Conservation (phyloP, 2,888 invertebrate genomes). For the Dorcus parallelipipedus region DNA sequence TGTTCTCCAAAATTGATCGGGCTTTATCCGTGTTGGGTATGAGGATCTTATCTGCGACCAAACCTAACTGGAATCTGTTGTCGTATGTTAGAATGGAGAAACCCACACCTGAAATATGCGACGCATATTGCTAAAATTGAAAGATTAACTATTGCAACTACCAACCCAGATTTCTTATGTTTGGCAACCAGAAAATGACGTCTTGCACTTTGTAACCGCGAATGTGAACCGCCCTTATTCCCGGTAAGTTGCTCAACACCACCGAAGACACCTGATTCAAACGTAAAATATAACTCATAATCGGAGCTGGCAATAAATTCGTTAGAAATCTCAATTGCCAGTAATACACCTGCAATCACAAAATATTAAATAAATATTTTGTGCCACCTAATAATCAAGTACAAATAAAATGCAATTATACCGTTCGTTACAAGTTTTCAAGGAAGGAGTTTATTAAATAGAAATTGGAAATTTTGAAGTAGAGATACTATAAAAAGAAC, state of each 20-base stretch:
- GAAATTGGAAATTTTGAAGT: no score
- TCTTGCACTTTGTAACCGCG: conserved; percentile 5
- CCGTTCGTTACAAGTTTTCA: no score
- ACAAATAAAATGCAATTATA: no score
- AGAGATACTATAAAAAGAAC: no score
- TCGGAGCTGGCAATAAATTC: conserved; percentile 6
- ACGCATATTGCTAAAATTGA: no score
- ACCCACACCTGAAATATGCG: not conserved
- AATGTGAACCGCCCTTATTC: conserved; percentile 3
- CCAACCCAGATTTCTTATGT: conserved; percentile 6
- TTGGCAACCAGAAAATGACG: conserved; percentile 12
- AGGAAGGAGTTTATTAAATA: no score
- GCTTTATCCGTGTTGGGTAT: not conserved
- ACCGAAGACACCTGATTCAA: conserved; percentile 1
- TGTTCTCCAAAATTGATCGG: not conserved
- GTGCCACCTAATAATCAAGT: no score
- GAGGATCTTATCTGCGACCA: not conserved
- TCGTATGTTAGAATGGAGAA: not conserved
- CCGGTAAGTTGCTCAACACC: conserved; percentile 14
- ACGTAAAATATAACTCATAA: conserved; percentile 3
- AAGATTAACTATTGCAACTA: no score
- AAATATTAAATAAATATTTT: not conserved
- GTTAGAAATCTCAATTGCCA: conserved; percentile 9
- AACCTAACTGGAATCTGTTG: not conserved
- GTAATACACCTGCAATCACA: not conserved